phyloP scores from a whole-genome alignment of 2,113 vertebrate species.

The Austrofundulus limnaeus region DNA sequence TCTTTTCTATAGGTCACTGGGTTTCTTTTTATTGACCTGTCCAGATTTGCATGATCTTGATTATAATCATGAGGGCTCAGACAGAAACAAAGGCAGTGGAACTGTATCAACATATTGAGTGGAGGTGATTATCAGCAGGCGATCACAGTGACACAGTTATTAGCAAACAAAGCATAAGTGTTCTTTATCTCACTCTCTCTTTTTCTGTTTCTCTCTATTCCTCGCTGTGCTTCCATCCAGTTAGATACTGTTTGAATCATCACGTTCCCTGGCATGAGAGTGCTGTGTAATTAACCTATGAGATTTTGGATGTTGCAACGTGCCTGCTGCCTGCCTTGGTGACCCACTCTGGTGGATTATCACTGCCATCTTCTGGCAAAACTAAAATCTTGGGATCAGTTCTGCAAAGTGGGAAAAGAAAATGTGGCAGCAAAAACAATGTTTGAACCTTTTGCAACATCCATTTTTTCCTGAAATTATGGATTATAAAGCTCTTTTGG shows the following conservation, averaged over 20 bases:
- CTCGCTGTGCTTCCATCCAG: constrained; percentile 43
- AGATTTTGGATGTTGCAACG: constrained; percentile 64
- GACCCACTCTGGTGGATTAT: constrained; percentile 51
- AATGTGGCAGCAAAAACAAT: constrained; percentile 6
- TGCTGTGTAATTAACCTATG: constrained; percentile 76
- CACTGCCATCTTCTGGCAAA: constrained; percentile 76
- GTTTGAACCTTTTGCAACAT: constrained; percentile 14
- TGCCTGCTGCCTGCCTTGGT: constrained; percentile 40
- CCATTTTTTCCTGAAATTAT: constrained; percentile 4
- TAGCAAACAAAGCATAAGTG: constrained; percentile 46
- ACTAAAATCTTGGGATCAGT: background rate
- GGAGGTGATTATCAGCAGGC: constrained; percentile 45
- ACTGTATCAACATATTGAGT: constrained; percentile 25
- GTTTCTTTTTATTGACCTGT: constrained; percentile 8
- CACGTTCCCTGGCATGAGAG: constrained; percentile 77
- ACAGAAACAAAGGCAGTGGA: constrained; percentile 15
- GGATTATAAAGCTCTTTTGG: background rate
- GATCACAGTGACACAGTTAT: constrained; percentile 53
- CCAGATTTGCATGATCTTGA: constrained; percentile 4
- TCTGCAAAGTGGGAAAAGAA: background rate
- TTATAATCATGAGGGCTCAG: constrained; percentile 19
- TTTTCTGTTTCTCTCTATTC: constrained; percentile 32
- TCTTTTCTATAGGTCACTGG: background rate
- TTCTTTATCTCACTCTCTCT: constrained; percentile 11
- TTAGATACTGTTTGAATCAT: constrained; percentile 72